These are phyloP conservation scores for Trissoscelio sp. DNA, from an alignment of 2,888 invertebrate genomes.

Conservation along the genomic window DNA sequence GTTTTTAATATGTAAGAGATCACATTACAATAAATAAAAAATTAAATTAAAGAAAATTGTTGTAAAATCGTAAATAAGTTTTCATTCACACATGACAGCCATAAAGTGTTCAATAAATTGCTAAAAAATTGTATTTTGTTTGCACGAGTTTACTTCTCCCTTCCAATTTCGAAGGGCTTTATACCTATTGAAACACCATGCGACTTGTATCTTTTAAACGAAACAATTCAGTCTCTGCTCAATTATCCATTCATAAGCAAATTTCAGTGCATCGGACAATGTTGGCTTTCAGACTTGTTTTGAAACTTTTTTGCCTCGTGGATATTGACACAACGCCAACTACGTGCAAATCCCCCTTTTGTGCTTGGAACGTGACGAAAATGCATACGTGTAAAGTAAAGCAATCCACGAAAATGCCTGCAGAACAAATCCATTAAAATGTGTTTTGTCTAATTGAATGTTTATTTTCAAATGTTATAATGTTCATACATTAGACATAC, in stretches of 20 bases:
- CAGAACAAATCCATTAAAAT: slow-evolving; percentile 3
- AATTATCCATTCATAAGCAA: slow-evolving; percentile 55
- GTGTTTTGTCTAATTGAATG: too few relatives aligned
- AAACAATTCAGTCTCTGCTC: slow-evolving; percentile 27
- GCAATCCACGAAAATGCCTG: slow-evolving; percentile 13
- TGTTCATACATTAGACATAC: too few relatives aligned
- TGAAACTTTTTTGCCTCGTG: slow-evolving; percentile 42
- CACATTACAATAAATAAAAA: too few relatives aligned
- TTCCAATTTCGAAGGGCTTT: not conserved
- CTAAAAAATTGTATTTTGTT: not conserved
- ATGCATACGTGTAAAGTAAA: slow-evolving; percentile 34
- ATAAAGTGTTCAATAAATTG: too few relatives aligned
- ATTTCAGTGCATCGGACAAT: slow-evolving; percentile 46
- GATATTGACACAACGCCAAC: slow-evolving; percentile 51
- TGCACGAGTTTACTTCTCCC: not conserved
- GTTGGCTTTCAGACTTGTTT: slow-evolving; percentile 51
- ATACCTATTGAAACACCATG: not conserved
- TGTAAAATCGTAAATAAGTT: too few relatives aligned
- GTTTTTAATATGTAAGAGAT: too few relatives aligned
- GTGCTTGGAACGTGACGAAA: slow-evolving; percentile 44
- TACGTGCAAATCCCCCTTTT: slow-evolving; percentile 49
- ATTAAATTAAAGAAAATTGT: too few relatives aligned
- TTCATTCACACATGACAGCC: too few relatives aligned
- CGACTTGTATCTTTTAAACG: slow-evolving; percentile 18
- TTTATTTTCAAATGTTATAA: too few relatives aligned